Evolutionary conservation across 2,888 invertebrate genomes (phyloP).

Genomic region (Hybos culiciformis): DNA sequence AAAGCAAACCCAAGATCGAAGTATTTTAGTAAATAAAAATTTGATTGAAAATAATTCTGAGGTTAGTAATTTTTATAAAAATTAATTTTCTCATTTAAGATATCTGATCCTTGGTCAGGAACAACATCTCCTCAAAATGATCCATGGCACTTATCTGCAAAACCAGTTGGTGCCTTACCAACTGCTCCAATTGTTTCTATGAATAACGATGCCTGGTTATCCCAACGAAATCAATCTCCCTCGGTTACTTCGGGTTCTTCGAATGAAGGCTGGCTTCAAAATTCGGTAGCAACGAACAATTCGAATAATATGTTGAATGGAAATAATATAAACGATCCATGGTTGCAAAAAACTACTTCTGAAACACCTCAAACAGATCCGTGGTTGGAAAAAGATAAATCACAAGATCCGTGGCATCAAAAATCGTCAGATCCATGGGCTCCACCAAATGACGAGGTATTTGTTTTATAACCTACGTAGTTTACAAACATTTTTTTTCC

Average conservation of each 20-base stretch:
- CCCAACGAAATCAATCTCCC: slow-evolving; percentile 29
- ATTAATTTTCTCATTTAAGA: no score
- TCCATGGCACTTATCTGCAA: slow-evolving; percentile 31
- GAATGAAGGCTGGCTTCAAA: slow-evolving; percentile 34
- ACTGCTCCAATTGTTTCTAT: slow-evolving; percentile 14
- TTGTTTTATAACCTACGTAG: background rate
- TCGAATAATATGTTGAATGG: slow-evolving; percentile 18
- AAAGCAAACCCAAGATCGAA: no score
- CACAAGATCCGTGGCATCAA: slow-evolving; percentile 29
- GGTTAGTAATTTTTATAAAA: no score
- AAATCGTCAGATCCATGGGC: slow-evolving; percentile 47
- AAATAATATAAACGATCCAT: slow-evolving; percentile 25
- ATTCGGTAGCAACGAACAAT: slow-evolving; percentile 15
- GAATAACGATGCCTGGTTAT: slow-evolving; percentile 24
- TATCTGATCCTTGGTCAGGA: slow-evolving; percentile 34
- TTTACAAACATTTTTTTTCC: background rate
- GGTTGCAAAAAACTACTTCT: slow-evolving; percentile 21
- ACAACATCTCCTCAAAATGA: slow-evolving; percentile 31
- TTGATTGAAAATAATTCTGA: no score
- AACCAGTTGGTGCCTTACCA: slow-evolving; percentile 20
- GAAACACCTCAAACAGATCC: slow-evolving; percentile 8
- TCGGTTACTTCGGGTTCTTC: slow-evolving; percentile 34
- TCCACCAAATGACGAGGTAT: slow-evolving; percentile 33
- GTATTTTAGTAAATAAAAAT: no score
- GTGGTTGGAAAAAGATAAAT: slow-evolving; percentile 16